Conservation (phyloP, 2,797 vertebrate species). For the Ateles fusciceps region DNA sequence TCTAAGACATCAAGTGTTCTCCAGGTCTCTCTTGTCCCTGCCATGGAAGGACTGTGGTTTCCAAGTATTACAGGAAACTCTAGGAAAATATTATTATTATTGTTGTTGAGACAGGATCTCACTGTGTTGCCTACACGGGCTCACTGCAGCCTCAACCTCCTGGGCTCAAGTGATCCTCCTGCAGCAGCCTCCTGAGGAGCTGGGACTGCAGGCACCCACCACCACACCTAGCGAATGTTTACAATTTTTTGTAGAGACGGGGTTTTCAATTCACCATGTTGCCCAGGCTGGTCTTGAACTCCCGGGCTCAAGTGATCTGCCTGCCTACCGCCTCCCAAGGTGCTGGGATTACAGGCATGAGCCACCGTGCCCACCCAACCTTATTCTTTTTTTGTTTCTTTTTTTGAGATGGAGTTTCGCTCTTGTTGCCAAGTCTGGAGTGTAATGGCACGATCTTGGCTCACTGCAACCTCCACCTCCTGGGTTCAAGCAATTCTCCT, state of each 20-base stretch:
- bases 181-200: fast-evolving
- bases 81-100: background rate
- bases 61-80: background rate
- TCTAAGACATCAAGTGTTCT: background rate
- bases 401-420: no score
- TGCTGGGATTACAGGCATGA: no score
- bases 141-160: background rate
- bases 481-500: no score
- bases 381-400: no score
- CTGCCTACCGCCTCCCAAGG: fast-evolving
- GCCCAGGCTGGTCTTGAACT: background rate
- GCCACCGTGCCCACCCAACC: no score
- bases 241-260: background rate
- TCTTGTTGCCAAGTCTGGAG: no score
- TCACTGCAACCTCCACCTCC: no score
- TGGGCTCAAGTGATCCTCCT: no score
- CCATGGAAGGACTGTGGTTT: background rate
- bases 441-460: no score
- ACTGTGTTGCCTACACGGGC: no score
- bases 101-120: background rate
- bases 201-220: background rate
- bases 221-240: background rate
- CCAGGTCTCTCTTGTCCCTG: background rate
- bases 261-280: background rate
- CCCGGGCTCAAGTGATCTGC: background rate